phyloP scores from a whole-genome alignment of 2,888 invertebrate species.

The Hylaea fasciaria region DNA sequence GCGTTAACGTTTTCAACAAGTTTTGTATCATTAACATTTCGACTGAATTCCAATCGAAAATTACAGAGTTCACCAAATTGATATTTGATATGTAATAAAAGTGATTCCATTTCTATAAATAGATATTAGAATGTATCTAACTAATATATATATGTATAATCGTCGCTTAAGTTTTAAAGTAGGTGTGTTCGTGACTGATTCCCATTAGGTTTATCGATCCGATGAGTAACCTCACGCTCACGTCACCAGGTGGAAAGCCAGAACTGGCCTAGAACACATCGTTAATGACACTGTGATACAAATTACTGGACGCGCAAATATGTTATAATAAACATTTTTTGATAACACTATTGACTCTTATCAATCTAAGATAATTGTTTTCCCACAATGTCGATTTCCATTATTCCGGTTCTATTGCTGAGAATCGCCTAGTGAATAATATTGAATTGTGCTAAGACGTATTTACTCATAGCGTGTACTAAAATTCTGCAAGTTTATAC shows the following conservation, averaged over 20 bases:
- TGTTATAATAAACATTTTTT: too few species aligned
- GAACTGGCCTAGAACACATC: conserved; percentile 30
- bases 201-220: conserved; percentile 38
- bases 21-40: not conserved
- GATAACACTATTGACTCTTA: too few species aligned
- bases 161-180: conserved; percentile 22
- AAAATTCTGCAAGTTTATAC: not conserved
- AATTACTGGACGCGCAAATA: conserved; percentile 12
- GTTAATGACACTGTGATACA: conserved; percentile 35
- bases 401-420: too few species aligned
- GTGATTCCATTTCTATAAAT: conserved; percentile 7
- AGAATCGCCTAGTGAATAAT: too few species aligned
- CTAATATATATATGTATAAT: not conserved
- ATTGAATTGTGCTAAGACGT: too few species aligned
- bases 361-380: too few species aligned
- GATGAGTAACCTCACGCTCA: conserved; percentile 34
- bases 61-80: too few species aligned
- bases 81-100: too few species aligned
- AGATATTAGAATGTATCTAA: conserved; percentile 15
- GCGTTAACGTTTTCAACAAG: conserved; percentile 1
- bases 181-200: conserved; percentile 36
- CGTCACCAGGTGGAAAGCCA: conserved; percentile 38
- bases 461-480: too few species aligned
- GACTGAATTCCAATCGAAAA: not conserved
- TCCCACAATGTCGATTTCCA: too few species aligned